phyloP scores from a whole-genome alignment of 2,888 invertebrate species.

The Spisula subtruncata region DNA sequence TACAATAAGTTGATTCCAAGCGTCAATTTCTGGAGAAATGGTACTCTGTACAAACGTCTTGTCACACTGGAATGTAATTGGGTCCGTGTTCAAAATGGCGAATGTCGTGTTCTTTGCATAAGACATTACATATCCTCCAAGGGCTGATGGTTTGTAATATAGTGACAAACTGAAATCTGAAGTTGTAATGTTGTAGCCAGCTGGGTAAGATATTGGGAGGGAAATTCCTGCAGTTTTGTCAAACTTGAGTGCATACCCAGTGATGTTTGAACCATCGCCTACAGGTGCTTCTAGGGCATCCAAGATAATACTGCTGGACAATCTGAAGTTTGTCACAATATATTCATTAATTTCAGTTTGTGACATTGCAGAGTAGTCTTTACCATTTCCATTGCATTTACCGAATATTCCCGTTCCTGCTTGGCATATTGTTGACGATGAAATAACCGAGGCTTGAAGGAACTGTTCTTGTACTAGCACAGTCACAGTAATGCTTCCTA shows the following conservation, averaged over 20 bases:
- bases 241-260: conserved; percentile 77
- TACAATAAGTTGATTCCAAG: conserved; percentile 80
- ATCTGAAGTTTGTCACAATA: conserved; percentile 52
- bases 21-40: conserved; percentile 50
- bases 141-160: conserved; percentile 74
- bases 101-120: conserved; percentile 76
- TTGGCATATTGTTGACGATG: conserved; percentile 66
- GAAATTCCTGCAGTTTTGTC: conserved; percentile 74
- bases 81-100: conserved; percentile 74
- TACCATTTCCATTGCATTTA: conserved; percentile 60
- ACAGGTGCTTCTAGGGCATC: conserved; percentile 61
- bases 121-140: conserved; percentile 75
- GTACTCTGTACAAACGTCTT: conserved; percentile 56
- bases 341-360: conserved; percentile 61
- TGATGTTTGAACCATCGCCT: conserved; percentile 52
- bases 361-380: conserved; percentile 65
- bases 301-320: conserved; percentile 67
- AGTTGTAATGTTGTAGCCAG: conserved; percentile 49
- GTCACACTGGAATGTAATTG: conserved; percentile 70
- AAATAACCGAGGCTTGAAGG: conserved; percentile 66
- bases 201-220: conserved; percentile 60
- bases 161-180: conserved; percentile 75
- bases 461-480: conserved; percentile 69
- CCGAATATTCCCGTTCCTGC: conserved; percentile 73
- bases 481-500: conserved; percentile 54